Base-by-base conservation (phyloP, 1,140 invertebrate genomes). In the Lepidostoma basale region DNA sequence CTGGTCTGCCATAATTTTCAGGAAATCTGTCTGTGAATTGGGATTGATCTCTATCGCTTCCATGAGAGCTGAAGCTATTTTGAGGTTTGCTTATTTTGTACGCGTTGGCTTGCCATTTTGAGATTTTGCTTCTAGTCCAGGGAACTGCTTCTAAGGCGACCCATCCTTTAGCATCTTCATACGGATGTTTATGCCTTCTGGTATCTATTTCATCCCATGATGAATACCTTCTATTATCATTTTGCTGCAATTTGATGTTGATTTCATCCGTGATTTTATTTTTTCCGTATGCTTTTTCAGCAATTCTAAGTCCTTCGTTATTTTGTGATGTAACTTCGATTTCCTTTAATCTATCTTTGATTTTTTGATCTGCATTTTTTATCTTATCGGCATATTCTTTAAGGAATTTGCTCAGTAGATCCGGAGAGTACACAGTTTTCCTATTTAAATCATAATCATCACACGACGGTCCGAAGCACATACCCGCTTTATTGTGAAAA, bases 121-220 rank as follows among this genome's bases (percentile, higher is more conserved):
- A 90, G 49, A 92, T 88, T 80, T 91, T 91, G 67, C 89, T 91
- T 12, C 88, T 86, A 0, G 89, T 90, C 90, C 90, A 92, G 0
- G 90, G 89, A 4, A 92, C 85, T 0, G 90, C 89, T 56, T 92
- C 90, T 39, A 92, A 77, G 2, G 88, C 89, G 0, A 92, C 89
- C 90, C 90, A 92, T 0, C 89, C 90, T 60, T 88, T 87, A 69
- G 87, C 85, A 70, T 91, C 88, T 62, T 91, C 88, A 66, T 85
- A 87, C 1, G 86, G 84, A 76, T 86, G 77, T 73, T 85, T 84
- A 58, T 88, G 83, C 68, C 79, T 78, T 67, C 85, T 87, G 67
- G 80, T 75, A 76, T 82, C 80, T 74, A 77, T 70, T 70, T 77
- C 76, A 75, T 85, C 83, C 84, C 84, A 85, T 30, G 83, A 82